Percentiles rank a stretch among this genome's conserved stretches.
Evolutionary conservation across 2,888 invertebrate genomes (phyloP).

Genomic region (Andrena minutula): DNA sequence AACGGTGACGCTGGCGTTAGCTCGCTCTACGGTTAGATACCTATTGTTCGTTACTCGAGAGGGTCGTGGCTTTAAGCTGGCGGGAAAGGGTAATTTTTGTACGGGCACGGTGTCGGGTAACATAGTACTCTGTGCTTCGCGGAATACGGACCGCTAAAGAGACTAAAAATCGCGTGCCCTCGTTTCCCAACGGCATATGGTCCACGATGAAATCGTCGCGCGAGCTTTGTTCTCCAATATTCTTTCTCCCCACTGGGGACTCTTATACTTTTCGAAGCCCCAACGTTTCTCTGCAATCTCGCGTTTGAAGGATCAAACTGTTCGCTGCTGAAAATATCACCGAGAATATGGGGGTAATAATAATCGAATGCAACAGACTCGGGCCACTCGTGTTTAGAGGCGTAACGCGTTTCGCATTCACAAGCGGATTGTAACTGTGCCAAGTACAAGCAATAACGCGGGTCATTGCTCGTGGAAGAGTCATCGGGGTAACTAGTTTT

Average conservation of each 20-base stretch:
- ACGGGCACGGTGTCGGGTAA: neutral
- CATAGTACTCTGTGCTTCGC: neutral
- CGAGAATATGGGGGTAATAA: neutral
- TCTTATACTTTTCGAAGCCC: neutral
- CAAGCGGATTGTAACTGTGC: constrained; percentile 28
- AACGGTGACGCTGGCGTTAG: neutral
- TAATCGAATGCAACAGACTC: constrained; percentile 31
- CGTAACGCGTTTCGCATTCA: constrained; percentile 21
- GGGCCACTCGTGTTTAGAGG: neutral
- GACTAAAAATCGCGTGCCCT: constrained; percentile 9
- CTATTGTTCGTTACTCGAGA: neutral
- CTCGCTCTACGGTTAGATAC: neutral
- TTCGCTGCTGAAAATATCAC: neutral
- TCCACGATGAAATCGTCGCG: constrained; percentile 5
- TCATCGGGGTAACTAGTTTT: neutral
- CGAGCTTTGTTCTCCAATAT: constrained; percentile 5
- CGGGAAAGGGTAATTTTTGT: neutral
- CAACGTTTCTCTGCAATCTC: neutral
- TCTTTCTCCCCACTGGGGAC: neutral
- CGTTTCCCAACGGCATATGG: constrained; percentile 24
- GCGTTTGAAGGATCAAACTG: neutral
- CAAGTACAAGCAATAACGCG: constrained; percentile 33
- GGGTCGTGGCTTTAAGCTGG: neutral
- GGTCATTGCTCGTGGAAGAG: constrained; percentile 54
- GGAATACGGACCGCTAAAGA: neutral